Evolutionary conservation across 2,113 vertebrate genomes (phyloP), one percentile per base, ranked within the genome.

Genomic region (Mola mola): DNA sequence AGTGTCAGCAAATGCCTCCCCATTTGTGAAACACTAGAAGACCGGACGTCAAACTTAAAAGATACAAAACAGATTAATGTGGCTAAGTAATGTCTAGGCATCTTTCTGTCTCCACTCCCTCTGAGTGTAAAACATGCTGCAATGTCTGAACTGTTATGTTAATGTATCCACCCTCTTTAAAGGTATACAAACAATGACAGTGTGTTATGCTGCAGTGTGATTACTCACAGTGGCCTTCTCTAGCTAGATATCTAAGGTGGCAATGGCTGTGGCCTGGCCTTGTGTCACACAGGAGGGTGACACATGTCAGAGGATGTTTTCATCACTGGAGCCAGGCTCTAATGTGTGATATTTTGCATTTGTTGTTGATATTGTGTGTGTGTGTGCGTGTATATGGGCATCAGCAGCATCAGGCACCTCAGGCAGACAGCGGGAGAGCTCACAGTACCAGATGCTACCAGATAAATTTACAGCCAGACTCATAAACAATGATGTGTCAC

Each of bases 201-300:
- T n/a, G 36, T 48, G 36, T 22, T 15, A 26, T n/a, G 49, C 51
- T 50, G 51, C 6, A 47, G n/a, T 50, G 37, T 29, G 51, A 66
- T 38, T 71, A 50, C 50, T 48, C 41, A 50, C 50, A 28, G 15
- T 49, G 55, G 34, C 6, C 44, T 41, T 22, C 29, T 68, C 52
- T 73, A 42, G 74, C 28, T 34, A 19, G 53, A 79, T 72, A 47
- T 68, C 24, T 28, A 15, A 53, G 43, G 67, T 48, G 41, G 47
- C 2, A 8, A 16, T 51, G 49, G 38, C 48, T 33, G 37, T 5
- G 28, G 33, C 25, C 36, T 9, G 33, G 10, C 37, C 28, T 25
- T 58, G 48, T 40, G 56, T 57, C 28, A 57, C 49, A 67, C 21
- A 55, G 29, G 33, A 41, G 44, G 40, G 20, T 3, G 46, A 48